Conservation (phyloP, 2,113 vertebrate genomes). For the Tamias sibiricus region DNA sequence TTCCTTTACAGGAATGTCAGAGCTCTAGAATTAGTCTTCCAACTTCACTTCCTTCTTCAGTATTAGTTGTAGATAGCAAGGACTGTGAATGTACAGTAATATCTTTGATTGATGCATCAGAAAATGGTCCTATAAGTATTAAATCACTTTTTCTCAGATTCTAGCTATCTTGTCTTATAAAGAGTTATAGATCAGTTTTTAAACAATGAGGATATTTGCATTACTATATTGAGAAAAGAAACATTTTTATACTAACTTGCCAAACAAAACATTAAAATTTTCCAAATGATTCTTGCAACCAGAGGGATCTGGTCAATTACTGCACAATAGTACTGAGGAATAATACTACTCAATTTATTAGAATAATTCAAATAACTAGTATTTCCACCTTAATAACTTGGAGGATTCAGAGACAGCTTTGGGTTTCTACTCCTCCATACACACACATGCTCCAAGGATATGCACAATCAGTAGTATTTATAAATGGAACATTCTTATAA, state of each 20-base stretch:
- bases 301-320: neutral
- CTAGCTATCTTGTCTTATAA: neutral
- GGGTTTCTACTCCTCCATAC: neutral
- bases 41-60: neutral
- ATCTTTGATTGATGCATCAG: neutral
- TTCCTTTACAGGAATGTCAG: neutral
- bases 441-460: neutral
- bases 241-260: slow-evolving; percentile 20
- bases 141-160: slow-evolving; percentile 16
- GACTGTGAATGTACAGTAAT: neutral
- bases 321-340: neutral
- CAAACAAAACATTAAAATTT: slow-evolving; percentile 33
- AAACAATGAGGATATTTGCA: neutral
- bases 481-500: neutral
- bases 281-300: neutral
- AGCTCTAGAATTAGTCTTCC: neutral
- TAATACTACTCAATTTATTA: neutral
- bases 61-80: neutral
- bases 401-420: neutral
- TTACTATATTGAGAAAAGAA: neutral
- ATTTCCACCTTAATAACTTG: neutral
- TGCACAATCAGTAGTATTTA: neutral
- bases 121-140: neutral
- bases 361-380: neutral
- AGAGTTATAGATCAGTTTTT: neutral